Evolutionary conservation across 2,113 vertebrate genomes (phyloP).

Genomic region (Coptodon rendalli): DNA sequence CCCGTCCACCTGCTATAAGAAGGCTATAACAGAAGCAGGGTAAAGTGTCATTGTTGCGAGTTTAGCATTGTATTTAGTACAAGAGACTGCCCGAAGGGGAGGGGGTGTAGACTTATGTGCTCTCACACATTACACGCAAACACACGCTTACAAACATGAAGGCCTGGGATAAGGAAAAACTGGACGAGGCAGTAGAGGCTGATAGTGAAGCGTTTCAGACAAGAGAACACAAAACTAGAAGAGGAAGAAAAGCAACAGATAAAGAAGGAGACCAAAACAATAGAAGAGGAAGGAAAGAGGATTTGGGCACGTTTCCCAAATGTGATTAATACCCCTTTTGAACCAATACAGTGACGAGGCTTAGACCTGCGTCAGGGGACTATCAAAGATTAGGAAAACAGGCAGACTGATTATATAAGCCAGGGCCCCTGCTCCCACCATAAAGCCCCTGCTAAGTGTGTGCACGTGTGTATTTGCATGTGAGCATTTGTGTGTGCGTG

Average conservation of each 20-base stretch:
- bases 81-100: background rate
- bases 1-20: background rate
- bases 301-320: slow-evolving; percentile 32
- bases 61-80: background rate
- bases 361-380: background rate
- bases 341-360: background rate
- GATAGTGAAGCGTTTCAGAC: background rate
- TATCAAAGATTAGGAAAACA: slow-evolving; percentile 41
- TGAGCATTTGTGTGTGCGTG: background rate
- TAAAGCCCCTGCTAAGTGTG: background rate
- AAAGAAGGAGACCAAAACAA: background rate
- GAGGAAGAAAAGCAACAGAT: background rate
- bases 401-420: slow-evolving; percentile 30
- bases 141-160: background rate
- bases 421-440: slow-evolving; percentile 15
- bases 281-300: slow-evolving; percentile 21
- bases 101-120: background rate
- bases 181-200: background rate
- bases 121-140: background rate
- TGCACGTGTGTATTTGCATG: background rate
- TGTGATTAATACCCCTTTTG: slow-evolving; percentile 34
- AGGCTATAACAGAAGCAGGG: background rate
- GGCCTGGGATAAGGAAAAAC: background rate
- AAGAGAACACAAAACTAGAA: background rate
- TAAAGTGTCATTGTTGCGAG: background rate